phyloP scores from a whole-genome alignment of 2,888 invertebrate species.

The Tolmerus cingulatus region DNA sequence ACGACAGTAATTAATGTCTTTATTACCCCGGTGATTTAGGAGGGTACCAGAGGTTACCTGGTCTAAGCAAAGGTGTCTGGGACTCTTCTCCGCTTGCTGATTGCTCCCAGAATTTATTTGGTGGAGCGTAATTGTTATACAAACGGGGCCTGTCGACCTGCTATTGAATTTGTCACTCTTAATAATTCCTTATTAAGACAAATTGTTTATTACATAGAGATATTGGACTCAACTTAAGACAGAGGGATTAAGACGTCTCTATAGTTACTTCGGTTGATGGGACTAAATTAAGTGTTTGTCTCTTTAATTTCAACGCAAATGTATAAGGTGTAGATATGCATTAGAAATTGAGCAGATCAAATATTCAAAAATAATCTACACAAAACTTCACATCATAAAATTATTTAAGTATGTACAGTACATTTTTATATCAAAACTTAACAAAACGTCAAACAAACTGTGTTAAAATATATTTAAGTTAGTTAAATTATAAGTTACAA shows the following conservation, averaged over 20 bases:
- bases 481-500: too few relatives aligned
- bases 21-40: slow-evolving; percentile 34
- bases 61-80: neutral
- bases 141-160: neutral
- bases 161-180: neutral
- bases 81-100: neutral
- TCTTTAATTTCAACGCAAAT: neutral
- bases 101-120: neutral
- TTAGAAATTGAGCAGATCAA: too few relatives aligned
- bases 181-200: neutral
- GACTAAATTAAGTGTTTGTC: neutral
- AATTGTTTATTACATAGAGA: neutral
- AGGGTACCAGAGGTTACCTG: neutral
- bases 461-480: too few relatives aligned
- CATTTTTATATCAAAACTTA: too few relatives aligned
- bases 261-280: neutral
- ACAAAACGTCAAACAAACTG: too few relatives aligned
- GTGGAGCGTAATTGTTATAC: neutral
- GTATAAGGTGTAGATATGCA: neutral
- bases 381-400: too few relatives aligned
- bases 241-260: neutral
- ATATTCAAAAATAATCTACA: too few relatives aligned
- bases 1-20: slow-evolving; percentile 35
- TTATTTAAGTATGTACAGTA: too few relatives aligned
- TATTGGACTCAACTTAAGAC: neutral